Conservation (phyloP, 2,113 vertebrate species). For the Setophaga coronata region DNA sequence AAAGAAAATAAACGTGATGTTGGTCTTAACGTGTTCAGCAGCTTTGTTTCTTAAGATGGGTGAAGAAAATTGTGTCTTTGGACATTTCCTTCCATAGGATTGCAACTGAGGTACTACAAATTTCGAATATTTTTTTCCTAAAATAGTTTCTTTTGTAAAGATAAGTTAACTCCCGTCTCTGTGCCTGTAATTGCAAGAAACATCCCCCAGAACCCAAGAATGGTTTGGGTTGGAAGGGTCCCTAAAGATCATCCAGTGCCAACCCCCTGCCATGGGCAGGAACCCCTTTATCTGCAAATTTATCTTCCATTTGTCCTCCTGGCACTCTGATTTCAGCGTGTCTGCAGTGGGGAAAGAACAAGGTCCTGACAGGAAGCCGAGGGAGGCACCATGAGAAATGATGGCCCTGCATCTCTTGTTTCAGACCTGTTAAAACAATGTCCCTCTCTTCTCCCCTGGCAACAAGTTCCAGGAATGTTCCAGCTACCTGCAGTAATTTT, state of each 20-base stretch:
- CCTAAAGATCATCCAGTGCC: background rate
- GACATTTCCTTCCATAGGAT: background rate
- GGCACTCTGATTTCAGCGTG: rapidly evolving
- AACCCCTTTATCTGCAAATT: background rate
- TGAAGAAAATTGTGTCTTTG: background rate
- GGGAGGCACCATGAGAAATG: background rate
- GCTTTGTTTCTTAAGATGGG: background rate
- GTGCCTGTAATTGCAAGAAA: background rate
- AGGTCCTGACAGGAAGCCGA: background rate
- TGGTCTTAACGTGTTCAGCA: background rate
- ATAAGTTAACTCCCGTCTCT: background rate
- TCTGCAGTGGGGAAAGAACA: background rate
- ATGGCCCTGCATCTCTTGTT: rapidly evolving
- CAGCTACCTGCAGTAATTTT: background rate
- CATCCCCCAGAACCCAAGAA: background rate
- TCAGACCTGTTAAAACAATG: background rate
- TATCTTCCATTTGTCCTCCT: background rate
- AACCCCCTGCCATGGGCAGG: background rate
- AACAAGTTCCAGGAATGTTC: background rate
- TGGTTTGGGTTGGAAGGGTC: background rate
- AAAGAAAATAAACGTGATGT: background rate
- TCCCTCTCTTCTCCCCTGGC: background rate
- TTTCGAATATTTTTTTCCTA: background rate
- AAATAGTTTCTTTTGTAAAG: background rate
- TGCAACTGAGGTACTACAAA: background rate